phyloP scores from a whole-genome alignment of 2,113 vertebrate species.

The Azemiops feae region DNA sequence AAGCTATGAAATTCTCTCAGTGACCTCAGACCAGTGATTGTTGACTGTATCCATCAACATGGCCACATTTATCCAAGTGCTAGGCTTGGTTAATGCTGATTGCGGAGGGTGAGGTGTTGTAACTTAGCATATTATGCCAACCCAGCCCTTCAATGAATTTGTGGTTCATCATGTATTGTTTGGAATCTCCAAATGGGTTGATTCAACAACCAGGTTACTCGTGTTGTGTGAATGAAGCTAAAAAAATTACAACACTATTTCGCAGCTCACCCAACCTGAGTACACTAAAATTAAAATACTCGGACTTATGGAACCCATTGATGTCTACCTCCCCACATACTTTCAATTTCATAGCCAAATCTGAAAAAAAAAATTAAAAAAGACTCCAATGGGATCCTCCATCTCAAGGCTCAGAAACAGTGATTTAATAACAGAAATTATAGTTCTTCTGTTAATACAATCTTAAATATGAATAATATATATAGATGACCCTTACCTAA shows the following conservation, averaged over 20 bases:
- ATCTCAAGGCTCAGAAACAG: not conserved
- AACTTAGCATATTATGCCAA: not conserved
- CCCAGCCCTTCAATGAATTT: not conserved
- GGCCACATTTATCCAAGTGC: not conserved
- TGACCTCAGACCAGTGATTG: not conserved
- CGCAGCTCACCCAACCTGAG: not conserved
- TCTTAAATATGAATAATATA: not conserved
- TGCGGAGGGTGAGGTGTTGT: not conserved
- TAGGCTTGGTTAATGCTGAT: not conserved
- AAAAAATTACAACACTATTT: not conserved
- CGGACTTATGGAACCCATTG: not conserved
- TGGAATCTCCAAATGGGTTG: not conserved
- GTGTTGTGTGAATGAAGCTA: not conserved
- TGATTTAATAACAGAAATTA: not conserved
- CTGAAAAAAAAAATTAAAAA: not conserved
- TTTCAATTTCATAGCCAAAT: not conserved
- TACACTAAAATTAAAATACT: not conserved
- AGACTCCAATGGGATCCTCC: not conserved
- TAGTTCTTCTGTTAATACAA: not conserved
- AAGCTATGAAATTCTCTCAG: not conserved
- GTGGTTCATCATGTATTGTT: not conserved
- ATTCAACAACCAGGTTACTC: not conserved
- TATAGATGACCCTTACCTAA: not conserved
- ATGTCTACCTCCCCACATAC: not conserved
- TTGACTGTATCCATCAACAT: not conserved